phyloP scores from a whole-genome alignment of 2,888 invertebrate species.

The Euplagia quadripunctaria region DNA sequence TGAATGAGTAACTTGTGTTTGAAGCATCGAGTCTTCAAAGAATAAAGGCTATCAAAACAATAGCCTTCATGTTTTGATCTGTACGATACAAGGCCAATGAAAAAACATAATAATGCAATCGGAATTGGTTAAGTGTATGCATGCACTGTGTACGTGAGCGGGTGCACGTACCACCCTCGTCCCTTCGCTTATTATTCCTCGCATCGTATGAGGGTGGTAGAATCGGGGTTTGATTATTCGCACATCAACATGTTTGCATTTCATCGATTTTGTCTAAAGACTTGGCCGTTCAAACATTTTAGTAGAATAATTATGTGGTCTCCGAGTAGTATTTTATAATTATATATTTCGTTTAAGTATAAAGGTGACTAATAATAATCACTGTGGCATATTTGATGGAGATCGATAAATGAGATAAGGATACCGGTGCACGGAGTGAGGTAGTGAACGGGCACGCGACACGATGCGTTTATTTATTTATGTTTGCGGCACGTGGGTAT shows the following conservation, averaged over 20 bases:
- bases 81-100: slow-evolving; percentile 29
- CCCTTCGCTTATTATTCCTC: slow-evolving; percentile 78
- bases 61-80: background rate
- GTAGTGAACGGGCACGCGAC: slow-evolving; percentile 40
- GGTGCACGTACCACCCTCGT: slow-evolving; percentile 67
- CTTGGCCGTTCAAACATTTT: slow-evolving; percentile 46
- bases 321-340: background rate
- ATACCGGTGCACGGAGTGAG: slow-evolving; percentile 34
- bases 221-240: slow-evolving; percentile 81
- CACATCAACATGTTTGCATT: slow-evolving; percentile 83
- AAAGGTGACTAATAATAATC: slow-evolving; percentile 17
- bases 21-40: background rate
- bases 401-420: slow-evolving; percentile 36
- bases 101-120: slow-evolving; percentile 58
- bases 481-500: slow-evolving; percentile 71
- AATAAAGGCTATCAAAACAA: slow-evolving; percentile 1
- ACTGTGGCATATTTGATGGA: slow-evolving; percentile 26
- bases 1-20: background rate
- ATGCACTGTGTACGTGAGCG: slow-evolving; percentile 68
- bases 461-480: slow-evolving; percentile 69
- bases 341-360: background rate
- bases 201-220: slow-evolving; percentile 70
- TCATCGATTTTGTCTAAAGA: slow-evolving; percentile 76
- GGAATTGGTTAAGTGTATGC: slow-evolving; percentile 60
- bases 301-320: slow-evolving; percentile 16